Conservation (phyloP, 2,113 vertebrate species). For the Lepisosteus osseus region DNA sequence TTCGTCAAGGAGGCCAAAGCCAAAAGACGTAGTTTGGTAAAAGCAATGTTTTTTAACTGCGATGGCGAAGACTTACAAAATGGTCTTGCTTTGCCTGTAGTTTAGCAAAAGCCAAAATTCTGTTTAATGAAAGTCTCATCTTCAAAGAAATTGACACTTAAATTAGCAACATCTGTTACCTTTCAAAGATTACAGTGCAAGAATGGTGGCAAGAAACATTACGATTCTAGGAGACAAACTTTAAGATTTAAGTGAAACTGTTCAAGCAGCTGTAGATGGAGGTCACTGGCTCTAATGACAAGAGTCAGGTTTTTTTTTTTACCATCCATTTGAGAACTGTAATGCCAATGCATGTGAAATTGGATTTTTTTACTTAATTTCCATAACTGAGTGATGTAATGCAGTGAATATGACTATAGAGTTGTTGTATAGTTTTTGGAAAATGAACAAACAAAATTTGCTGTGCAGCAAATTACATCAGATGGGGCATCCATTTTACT, state of each 20-base stretch:
- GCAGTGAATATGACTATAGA: too few relatives aligned
- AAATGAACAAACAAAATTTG: too few relatives aligned
- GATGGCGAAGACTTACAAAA: background rate
- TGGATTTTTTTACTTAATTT: background rate
- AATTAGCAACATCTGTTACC: background rate
- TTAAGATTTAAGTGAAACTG: background rate
- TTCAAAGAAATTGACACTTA: background rate
- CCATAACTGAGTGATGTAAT: background rate
- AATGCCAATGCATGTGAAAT: background rate
- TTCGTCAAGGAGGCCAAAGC: background rate
- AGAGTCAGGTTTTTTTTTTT: background rate
- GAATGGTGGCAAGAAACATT: background rate
- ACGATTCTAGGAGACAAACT: too few relatives aligned
- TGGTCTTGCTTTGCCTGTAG: background rate
- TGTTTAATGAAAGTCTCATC: background rate
- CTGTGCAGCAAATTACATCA: too few relatives aligned
- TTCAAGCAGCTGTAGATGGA: background rate
- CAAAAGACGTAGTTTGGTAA: background rate
- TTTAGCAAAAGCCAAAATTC: background rate
- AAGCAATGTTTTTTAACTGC: background rate
- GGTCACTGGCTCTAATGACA: background rate
- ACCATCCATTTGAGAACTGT: background rate
- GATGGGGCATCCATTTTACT: too few relatives aligned
- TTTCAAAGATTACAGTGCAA: conserved; percentile 1
- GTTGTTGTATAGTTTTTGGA: too few relatives aligned